These are phyloP conservation scores for Rugalucina vietnamica DNA, from an alignment of 2,888 invertebrate species.

Conservation along the genomic window DNA sequence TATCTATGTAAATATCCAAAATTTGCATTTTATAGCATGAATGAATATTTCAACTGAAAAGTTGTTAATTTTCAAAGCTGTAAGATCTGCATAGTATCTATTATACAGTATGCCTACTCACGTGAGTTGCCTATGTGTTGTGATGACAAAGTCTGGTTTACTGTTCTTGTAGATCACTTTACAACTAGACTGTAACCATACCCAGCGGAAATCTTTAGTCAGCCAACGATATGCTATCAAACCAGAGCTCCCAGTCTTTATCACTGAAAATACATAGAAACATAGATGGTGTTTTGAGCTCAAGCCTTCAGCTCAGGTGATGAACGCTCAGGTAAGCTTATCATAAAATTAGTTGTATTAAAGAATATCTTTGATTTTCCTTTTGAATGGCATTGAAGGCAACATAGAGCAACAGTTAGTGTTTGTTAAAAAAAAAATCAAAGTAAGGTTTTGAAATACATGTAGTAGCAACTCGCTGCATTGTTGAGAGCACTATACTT, in stretches of 20 bases:
- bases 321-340: too few species aligned
- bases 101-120: slow-evolving; percentile 86
- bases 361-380: too few species aligned
- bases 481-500: too few species aligned
- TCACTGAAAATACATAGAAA: slow-evolving; percentile 89
- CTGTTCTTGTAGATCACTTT: slow-evolving; percentile 99
- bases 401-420: too few species aligned
- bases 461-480: too few species aligned
- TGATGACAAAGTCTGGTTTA: slow-evolving; percentile 99
- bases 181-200: slow-evolving; percentile 99
- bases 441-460: too few species aligned
- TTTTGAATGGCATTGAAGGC: too few species aligned
- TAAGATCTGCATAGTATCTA: too few species aligned
- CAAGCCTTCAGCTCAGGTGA: too few species aligned
- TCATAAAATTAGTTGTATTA: too few species aligned
- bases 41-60: not conserved
- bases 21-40: not conserved
- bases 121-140: slow-evolving; percentile 99
- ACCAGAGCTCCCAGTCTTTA: slow-evolving; percentile 99
- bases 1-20: not conserved
- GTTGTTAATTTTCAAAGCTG: not conserved
- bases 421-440: too few species aligned
- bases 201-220: slow-evolving; percentile 95
- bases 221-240: slow-evolving; percentile 99
- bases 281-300: too few species aligned